phyloP scores from a whole-genome alignment of 1,140 invertebrate genomes.

The Cepaea nemoralis region DNA sequence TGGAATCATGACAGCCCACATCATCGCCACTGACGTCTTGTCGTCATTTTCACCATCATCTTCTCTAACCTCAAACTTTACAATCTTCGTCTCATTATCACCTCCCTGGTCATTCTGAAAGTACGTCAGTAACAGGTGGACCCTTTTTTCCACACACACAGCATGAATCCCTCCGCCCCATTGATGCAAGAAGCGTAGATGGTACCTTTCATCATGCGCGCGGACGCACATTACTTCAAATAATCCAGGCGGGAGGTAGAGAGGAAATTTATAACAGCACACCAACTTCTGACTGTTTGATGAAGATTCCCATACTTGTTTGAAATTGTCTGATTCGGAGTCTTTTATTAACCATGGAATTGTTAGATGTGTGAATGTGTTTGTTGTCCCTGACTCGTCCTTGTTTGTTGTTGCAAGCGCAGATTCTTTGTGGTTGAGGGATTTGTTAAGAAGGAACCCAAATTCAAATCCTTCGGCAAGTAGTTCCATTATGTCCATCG shows the following conservation, averaged over 20 bases:
- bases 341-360: slow-evolving; percentile 56
- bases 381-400: slow-evolving; percentile 35
- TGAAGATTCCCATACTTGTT: slow-evolving; percentile 45
- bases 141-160: slow-evolving; percentile 52
- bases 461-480: slow-evolving; percentile 59
- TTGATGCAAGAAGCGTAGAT: slow-evolving; percentile 57
- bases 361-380: slow-evolving; percentile 49
- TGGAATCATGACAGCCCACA: slow-evolving; percentile 65
- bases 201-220: slow-evolving; percentile 52
- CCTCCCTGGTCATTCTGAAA: not conserved
- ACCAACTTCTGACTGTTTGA: slow-evolving; percentile 45
- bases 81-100: slow-evolving; percentile 27
- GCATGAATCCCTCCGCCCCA: slow-evolving; percentile 67
- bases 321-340: slow-evolving; percentile 48
- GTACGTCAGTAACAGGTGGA: slow-evolving; percentile 54
- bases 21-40: slow-evolving; percentile 50
- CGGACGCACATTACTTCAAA: slow-evolving; percentile 63
- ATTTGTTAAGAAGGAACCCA: slow-evolving; percentile 61
- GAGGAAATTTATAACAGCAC: slow-evolving; percentile 55
- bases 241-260: slow-evolving; percentile 65
- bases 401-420: no score
- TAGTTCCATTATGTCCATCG: slow-evolving; percentile 53
- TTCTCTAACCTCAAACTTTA: slow-evolving; percentile 59
- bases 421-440: slow-evolving; percentile 36
- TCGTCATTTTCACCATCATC: slow-evolving; percentile 52